Conservation (phyloP, 2,113 vertebrate species). For the Myotis brandtii region DNA sequence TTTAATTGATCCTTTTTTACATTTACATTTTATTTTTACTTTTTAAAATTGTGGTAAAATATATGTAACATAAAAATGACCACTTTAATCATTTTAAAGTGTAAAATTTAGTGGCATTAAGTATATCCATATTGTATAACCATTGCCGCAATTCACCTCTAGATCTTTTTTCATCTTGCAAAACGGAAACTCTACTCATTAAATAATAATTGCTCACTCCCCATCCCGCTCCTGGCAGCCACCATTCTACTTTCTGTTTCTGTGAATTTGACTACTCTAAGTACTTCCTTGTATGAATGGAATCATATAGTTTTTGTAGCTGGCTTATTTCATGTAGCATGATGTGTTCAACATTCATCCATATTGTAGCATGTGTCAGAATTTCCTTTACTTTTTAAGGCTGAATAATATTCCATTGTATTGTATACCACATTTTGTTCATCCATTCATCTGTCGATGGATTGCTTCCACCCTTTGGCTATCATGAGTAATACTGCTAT, state of each 20-base stretch:
- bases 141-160: background rate
- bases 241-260: conserved; percentile 5
- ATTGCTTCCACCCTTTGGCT: background rate
- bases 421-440: background rate
- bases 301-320: background rate
- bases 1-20: background rate
- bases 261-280: background rate
- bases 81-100: background rate
- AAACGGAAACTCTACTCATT: background rate
- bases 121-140: background rate
- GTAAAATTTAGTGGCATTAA: background rate
- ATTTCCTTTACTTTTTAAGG: background rate
- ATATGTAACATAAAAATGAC: background rate
- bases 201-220: background rate
- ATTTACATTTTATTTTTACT: background rate
- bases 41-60: background rate
- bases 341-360: background rate
- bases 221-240: background rate
- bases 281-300: background rate
- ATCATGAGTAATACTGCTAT: background rate
- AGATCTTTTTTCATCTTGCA: background rate
- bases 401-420: background rate
- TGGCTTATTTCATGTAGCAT: background rate
- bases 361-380: background rate
- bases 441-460: background rate